Evolutionary conservation across 2,797 vertebrate species (phyloP).

Genomic region (Hozukius guyotensis): DNA sequence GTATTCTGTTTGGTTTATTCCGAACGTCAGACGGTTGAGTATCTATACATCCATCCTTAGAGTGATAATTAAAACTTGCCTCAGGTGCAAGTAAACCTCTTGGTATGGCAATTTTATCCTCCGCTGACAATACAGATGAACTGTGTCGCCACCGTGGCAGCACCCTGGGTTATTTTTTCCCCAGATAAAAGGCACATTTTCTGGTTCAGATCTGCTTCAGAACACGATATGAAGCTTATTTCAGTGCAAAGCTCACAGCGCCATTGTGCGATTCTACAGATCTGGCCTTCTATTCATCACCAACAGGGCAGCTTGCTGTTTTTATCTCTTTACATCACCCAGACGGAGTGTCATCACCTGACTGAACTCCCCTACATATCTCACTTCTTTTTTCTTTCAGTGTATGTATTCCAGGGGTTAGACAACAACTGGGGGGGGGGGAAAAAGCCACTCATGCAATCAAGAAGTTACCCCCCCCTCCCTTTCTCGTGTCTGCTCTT

Average conservation of each 20-base stretch:
- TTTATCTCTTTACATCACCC: constrained; percentile 63
- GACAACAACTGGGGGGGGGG: not conserved
- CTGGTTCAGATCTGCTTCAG: constrained; percentile 45
- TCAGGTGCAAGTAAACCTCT: constrained; percentile 22
- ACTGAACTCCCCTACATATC: constrained; percentile 29
- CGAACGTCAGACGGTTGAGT: not conserved
- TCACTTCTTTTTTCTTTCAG: constrained; percentile 17
- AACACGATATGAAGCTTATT: constrained; percentile 57
- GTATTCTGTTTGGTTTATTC: constrained; percentile 11
- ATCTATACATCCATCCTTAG: constrained; percentile 12
- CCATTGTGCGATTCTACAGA: constrained; percentile 49
- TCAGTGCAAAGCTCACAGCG: constrained; percentile 49
- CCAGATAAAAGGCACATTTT: constrained; percentile 57
- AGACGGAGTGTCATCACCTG: constrained; percentile 33
- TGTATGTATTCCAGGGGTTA: constrained; percentile 27
- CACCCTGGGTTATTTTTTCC: constrained; percentile 41
- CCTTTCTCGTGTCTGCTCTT: constrained; percentile 25
- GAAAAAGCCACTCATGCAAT: constrained; percentile 40
- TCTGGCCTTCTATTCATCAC: constrained; percentile 61
- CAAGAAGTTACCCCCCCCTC: constrained; percentile 38
- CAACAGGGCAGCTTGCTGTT: constrained; percentile 44
- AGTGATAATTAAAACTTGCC: constrained; percentile 39
- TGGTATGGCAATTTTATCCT: constrained; percentile 33
- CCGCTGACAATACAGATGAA: constrained; percentile 49
- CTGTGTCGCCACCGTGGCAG: constrained; percentile 34